Conservation (phyloP, 2,113 vertebrate genomes). For the Anthoscopus minutus region DNA sequence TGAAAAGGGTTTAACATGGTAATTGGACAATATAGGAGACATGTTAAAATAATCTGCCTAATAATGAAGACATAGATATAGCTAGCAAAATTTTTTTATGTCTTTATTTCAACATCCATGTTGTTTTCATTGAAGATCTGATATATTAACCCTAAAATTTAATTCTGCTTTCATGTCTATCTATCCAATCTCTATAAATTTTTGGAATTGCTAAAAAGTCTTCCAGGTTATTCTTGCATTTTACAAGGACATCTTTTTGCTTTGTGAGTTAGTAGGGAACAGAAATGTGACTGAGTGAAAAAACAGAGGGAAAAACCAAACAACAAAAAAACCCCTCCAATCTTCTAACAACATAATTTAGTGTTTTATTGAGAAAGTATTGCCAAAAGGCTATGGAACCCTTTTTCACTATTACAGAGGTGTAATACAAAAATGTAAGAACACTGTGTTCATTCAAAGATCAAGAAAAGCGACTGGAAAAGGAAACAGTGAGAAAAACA, state of each 20-base stretch:
- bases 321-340: background rate
- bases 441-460: background rate
- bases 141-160: background rate
- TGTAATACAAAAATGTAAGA: background rate
- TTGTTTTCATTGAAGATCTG: background rate
- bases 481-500: background rate
- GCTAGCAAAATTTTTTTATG: background rate
- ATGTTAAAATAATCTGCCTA: background rate
- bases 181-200: background rate
- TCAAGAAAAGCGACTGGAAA: background rate
- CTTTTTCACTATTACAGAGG: background rate
- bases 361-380: background rate
- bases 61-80: background rate
- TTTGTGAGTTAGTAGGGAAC: background rate
- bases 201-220: background rate
- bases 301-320: background rate
- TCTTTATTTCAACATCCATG: background rate
- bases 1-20: background rate
- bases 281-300: background rate
- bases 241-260: background rate
- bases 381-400: background rate
- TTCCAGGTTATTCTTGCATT: background rate
- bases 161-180: background rate
- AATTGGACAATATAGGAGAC: background rate
- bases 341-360: background rate